Evolutionary conservation across 2,113 vertebrate species (phyloP).

Genomic region (Chaetodon trifascialis): DNA sequence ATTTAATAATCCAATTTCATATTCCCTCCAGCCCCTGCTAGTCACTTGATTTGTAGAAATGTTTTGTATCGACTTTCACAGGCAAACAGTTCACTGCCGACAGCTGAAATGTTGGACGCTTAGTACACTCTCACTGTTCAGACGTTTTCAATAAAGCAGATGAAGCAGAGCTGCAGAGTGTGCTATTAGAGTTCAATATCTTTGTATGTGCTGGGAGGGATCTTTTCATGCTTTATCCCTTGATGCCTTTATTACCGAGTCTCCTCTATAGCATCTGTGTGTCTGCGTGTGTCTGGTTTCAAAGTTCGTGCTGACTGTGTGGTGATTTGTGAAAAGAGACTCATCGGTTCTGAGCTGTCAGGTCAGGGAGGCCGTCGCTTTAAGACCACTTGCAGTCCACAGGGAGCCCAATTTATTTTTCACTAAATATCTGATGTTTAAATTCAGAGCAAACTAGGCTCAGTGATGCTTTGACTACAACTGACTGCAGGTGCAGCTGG

Average conservation of each 20-base stretch:
- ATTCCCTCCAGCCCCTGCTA: neutral
- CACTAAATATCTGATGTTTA: neutral
- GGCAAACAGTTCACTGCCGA: constrained; percentile 8
- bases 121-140: neutral
- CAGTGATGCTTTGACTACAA: neutral
- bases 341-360: neutral
- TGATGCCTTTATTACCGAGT: constrained; percentile 1
- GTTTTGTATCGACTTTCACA: constrained; percentile 27
- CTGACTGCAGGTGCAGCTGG: neutral
- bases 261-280: neutral
- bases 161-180: constrained; percentile 1
- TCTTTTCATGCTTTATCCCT: constrained; percentile 4
- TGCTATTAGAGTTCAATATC: constrained; percentile 7
- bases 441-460: neutral
- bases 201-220: constrained; percentile 1
- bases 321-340: neutral
- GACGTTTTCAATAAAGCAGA: constrained; percentile 4
- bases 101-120: constrained; percentile 1
- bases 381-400: neutral
- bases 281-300: neutral
- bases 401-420: neutral
- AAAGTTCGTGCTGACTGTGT: neutral
- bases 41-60: constrained; percentile 17
- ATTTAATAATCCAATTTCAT: constrained; percentile 32
- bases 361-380: neutral